Conservation (phyloP, 2,888 invertebrate species). For the Dascillus cervinus region DNA sequence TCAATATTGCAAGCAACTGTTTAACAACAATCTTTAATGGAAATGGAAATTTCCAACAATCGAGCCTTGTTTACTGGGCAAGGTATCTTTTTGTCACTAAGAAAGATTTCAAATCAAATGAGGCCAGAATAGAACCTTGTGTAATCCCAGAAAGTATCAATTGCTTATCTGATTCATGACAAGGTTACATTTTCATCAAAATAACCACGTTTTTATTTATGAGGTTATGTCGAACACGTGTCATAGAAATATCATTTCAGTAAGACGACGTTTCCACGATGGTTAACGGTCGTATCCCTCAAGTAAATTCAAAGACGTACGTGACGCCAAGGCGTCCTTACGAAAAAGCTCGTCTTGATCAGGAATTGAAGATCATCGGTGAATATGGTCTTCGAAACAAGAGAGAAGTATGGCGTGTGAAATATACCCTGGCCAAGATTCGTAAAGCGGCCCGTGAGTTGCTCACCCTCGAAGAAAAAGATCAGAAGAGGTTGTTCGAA, state of each 20-base stretch:
- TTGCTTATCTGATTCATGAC: constrained; percentile 31
- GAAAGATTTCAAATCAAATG: constrained; percentile 27
- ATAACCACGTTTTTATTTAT: no score
- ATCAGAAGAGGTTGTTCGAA: constrained; percentile 95
- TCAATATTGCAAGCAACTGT: no score
- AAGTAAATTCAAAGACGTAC: constrained; percentile 96
- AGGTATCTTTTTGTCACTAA: constrained; percentile 19
- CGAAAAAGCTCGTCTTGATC: constrained; percentile 99
- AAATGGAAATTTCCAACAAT: no score
- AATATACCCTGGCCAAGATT: constrained; percentile 96
- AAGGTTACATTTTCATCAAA: constrained; percentile 24
- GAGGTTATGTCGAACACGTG: no score
- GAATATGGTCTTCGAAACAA: constrained; percentile 99
- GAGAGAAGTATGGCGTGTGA: constrained; percentile 99
- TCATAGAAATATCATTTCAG: constrained; percentile 3
- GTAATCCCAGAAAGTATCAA: constrained; percentile 30
- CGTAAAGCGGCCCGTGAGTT: constrained; percentile 98
- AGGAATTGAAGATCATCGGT: constrained; percentile 98
- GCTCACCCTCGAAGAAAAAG: constrained; percentile 97
- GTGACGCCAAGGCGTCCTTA: constrained; percentile 98
- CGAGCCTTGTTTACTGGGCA: constrained; percentile 31
- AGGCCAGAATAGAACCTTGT: constrained; percentile 30
- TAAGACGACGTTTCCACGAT: constrained; percentile 44
- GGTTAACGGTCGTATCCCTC: constrained; percentile 89
- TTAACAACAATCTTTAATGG: no score